Evolutionary conservation across 2,113 vertebrate species (phyloP).

Genomic region (Lamprologus sp.): DNA sequence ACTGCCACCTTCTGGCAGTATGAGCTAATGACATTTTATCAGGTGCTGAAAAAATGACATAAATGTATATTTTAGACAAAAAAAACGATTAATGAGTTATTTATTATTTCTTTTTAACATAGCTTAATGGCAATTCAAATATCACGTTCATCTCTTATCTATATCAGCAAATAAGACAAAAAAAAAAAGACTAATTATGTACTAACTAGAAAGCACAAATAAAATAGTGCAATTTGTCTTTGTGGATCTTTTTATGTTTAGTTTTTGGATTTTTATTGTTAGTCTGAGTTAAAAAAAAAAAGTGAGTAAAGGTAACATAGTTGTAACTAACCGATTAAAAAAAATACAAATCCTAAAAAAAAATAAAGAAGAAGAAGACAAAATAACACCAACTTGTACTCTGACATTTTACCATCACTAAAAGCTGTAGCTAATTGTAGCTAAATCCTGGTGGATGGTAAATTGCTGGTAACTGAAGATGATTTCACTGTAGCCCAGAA

Average conservation of each 20-base stretch:
- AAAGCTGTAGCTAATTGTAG: not conserved
- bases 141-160: not conserved
- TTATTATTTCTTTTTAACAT: not conserved
- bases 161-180: not conserved
- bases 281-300: not conserved
- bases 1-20: not conserved
- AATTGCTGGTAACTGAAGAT: not conserved
- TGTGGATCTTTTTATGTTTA: not conserved
- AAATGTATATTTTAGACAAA: not conserved
- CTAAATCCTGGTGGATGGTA: not conserved
- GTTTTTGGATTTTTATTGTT: not conserved
- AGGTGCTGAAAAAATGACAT: not conserved
- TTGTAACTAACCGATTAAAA: not conserved
- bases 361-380: not conserved
- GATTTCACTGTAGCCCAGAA: not conserved
- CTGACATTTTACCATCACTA: not conserved
- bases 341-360: not conserved
- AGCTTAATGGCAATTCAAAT: not conserved
- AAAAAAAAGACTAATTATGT: not conserved
- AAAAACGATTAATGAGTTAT: not conserved
- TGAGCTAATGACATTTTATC: not conserved
- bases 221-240: not conserved
- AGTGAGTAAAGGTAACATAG: not conserved
- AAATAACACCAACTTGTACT: not conserved
- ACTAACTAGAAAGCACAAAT: not conserved